Evolutionary conservation across 2,113 vertebrate genomes (phyloP), one percentile per base, ranked within the genome.

Genomic region (Beaufortia kweichowensis): DNA sequence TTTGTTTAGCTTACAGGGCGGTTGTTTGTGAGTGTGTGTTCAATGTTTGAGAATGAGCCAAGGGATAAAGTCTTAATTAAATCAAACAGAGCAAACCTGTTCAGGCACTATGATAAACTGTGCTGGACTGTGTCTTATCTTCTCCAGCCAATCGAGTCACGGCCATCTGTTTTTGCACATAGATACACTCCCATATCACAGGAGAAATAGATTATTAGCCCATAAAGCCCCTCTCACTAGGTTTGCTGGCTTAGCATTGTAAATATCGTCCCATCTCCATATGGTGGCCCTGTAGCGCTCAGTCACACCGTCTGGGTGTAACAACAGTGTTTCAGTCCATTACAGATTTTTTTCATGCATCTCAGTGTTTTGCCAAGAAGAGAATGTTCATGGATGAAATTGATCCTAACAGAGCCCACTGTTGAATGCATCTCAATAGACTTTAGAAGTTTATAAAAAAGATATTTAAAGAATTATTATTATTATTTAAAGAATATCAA

Each of bases 51-150:
- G 82, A 79, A 81, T 75, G 81, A 88, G 85, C 86, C 78, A 81
- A 82, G 85, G 87, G 87, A 90, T 89, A 86, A 91, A 89, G 88
- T 87, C 89, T 91, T 92, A 91, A 92, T 92, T 91, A 90, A 91
- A 92, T 92, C 88, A 91, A 90, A 89, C 89, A 88, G 86, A 88
- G 83, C 86, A 88, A 86, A 87, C 89, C 89, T 90, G 90, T 89
- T 87, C 86, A 86, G 84, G 88, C 84, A 81, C 86, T 88, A 84
- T 90, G 90, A 92, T 90, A 88, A 91, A 91, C 90, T 89, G 89
- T 84, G 89, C 87, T 90, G 86, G 79, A 78, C 78, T 81, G 88
- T 83, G 89, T 82, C 89, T 91, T 90, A 90, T 91, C 90, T 88
- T 79, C 76, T 76, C 73, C 86, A 88, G 88, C 89, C 89, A 91